Conservation (phyloP, 1,140 invertebrate genomes). For the Maniola jurtina region DNA sequence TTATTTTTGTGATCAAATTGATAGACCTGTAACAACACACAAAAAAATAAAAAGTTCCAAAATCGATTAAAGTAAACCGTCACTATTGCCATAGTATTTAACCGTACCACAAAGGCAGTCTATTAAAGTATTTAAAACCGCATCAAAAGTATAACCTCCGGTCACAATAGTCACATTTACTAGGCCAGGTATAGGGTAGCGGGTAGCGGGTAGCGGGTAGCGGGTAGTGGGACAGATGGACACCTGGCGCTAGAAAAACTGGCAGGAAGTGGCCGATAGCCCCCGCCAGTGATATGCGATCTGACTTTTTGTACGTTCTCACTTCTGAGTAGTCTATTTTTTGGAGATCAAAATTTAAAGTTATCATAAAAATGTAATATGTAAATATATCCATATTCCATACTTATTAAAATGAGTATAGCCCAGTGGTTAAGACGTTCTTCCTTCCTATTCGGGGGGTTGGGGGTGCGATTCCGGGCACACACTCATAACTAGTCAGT, state of each 20-base stretch:
- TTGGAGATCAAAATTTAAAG: too few relatives aligned
- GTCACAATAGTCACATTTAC: conserved; percentile 23
- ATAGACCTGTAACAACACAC: not conserved
- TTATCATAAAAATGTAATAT: too few relatives aligned
- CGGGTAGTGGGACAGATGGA: not conserved
- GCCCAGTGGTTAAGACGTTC: too few relatives aligned
- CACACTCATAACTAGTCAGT: too few relatives aligned
- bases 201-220: not conserved
- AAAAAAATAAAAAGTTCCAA: not conserved
- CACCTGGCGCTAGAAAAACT: conserved; percentile 33
- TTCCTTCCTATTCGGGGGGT: too few relatives aligned
- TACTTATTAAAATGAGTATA: too few relatives aligned
- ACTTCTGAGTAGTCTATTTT: too few relatives aligned
- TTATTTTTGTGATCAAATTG: not conserved
- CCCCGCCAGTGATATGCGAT: conserved; percentile 22
- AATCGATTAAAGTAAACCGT: not conserved
- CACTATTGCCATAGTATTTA: too few relatives aligned
- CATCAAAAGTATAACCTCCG: conserved; percentile 9
- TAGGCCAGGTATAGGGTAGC: conserved; percentile 17
- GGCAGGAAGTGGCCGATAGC: conserved; percentile 31
- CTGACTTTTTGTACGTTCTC: not conserved
- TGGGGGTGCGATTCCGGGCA: too few relatives aligned
- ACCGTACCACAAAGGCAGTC: not conserved
- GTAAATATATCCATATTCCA: too few relatives aligned
- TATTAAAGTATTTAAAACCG: conserved; percentile 21